Evolutionary conservation across 2,888 invertebrate species (phyloP).

Genomic region (Neoaliturus tenellus): DNA sequence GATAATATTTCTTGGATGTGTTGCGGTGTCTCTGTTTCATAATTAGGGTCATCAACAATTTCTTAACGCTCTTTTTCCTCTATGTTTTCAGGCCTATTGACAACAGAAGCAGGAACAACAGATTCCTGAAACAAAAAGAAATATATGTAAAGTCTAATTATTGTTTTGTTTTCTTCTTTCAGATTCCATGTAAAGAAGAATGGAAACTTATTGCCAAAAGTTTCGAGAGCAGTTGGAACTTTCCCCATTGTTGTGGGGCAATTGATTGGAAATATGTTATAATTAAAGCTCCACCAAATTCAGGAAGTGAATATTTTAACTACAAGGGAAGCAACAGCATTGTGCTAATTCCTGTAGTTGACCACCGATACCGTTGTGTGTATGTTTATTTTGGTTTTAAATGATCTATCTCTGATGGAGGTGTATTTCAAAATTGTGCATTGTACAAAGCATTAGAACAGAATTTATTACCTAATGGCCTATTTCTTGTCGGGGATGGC

Average conservation of each 20-base stretch:
- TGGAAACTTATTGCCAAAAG: constrained; percentile 9
- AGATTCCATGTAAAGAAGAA: constrained; percentile 56
- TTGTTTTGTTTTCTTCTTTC: constrained; percentile 36
- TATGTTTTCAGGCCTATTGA: constrained; percentile 40
- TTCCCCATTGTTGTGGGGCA: constrained; percentile 65
- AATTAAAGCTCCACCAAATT: constrained; percentile 64
- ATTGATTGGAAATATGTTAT: constrained; percentile 67
- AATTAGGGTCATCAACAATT: constrained; percentile 8
- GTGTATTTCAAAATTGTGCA: constrained; percentile 62
- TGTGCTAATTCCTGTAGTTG: constrained; percentile 66
- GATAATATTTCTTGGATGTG: constrained; percentile 36
- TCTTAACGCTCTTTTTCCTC: constrained; percentile 30
- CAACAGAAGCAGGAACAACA: constrained; percentile 42
- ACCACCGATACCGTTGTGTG: constrained; percentile 63
- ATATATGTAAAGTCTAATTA: constrained; percentile 20
- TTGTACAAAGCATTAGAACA: constrained; percentile 56
- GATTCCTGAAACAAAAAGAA: constrained; percentile 42
- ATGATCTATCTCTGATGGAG: constrained; percentile 62
- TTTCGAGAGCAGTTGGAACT: constrained; percentile 66
- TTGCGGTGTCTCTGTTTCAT: constrained; percentile 5
- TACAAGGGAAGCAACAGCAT: constrained; percentile 66
- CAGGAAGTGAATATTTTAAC: constrained; percentile 65
- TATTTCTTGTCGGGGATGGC: too few species aligned
- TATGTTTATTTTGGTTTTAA: constrained; percentile 64
- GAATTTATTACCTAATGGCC: constrained; percentile 55